These are phyloP conservation scores for Muraenolepis orangiensis DNA, from an alignment of 2,797 vertebrate species.

Conservation along the genomic window DNA sequence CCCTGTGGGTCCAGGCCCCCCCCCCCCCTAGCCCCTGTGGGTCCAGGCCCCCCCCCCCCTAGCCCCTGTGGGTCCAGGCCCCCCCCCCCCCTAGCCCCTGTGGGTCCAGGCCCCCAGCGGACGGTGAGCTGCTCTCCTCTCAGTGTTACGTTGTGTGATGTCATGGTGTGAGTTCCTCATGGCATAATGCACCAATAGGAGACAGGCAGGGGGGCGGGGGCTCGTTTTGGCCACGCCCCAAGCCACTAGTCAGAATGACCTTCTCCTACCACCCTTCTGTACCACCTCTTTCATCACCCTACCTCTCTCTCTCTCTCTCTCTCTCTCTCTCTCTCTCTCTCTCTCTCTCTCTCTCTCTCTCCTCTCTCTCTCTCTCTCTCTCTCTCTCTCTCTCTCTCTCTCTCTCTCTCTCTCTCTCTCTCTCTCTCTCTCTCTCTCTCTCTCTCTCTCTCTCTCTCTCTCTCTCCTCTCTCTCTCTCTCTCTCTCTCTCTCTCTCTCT, in stretches of 20 bases:
- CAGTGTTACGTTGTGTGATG: background rate
- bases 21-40: too few species aligned
- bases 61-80: too few species aligned
- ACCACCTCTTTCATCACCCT: conserved; percentile 12
- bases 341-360: background rate
- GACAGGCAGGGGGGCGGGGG: background rate
- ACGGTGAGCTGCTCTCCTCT: too few species aligned
- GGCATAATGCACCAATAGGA: background rate
- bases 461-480: conserved; percentile 10
- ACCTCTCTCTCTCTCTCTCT: conserved; percentile 5
- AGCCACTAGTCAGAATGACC: conserved; percentile 38
- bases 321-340: conserved; percentile 9
- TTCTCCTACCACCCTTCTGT: conserved; percentile 35
- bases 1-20: background rate
- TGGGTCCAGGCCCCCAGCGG: too few species aligned
- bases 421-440: background rate
- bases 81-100: background rate
- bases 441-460: conserved; percentile 9
- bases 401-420: conserved; percentile 14
- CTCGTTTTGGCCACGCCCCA: conserved; percentile 34
- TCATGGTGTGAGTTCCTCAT: background rate
- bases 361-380: conserved; percentile 5
- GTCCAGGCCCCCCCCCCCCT: too few species aligned
- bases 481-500: conserved; percentile 2
- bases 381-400: background rate